These are phyloP conservation scores for Gila orcuttii DNA, from an alignment of 2,113 vertebrate species.

Conservation along the genomic window DNA sequence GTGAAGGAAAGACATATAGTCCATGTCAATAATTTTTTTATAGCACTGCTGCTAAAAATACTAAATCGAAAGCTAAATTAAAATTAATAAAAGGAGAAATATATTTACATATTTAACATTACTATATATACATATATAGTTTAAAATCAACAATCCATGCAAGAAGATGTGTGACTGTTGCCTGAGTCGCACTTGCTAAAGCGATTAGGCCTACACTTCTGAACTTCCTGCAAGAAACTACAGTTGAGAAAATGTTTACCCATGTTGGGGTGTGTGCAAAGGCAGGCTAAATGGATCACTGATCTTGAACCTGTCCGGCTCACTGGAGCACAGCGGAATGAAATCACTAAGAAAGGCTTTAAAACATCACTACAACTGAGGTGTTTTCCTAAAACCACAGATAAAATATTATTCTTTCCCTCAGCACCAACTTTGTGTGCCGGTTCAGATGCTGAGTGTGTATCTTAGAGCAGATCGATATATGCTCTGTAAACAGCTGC, in stretches of 20 bases:
- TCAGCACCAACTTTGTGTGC: not conserved
- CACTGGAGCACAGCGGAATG: not conserved
- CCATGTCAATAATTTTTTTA: too few relatives aligned
- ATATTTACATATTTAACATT: too few relatives aligned
- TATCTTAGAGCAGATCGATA: constrained; percentile 3
- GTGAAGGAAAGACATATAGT: too few relatives aligned
- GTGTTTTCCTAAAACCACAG: constrained; percentile 13
- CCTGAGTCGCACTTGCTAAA: not conserved
- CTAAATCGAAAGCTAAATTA: not conserved
- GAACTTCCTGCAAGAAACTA: not conserved
- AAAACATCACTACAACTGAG: not conserved
- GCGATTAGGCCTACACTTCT: not conserved
- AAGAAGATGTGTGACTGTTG: not conserved
- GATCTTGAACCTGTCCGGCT: not conserved
- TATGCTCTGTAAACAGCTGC: not conserved
- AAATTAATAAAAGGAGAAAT: not conserved
- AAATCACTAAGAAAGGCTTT: not conserved
- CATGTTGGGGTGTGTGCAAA: not conserved
- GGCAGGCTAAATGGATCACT: not conserved
- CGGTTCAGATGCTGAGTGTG: constrained; percentile 6
- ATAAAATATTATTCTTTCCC: constrained; percentile 30
- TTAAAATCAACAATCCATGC: not conserved
- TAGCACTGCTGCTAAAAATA: too few relatives aligned
- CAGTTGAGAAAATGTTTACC: not conserved
- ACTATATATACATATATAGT: not conserved